Percentiles rank a stretch among this genome's conserved stretches.
phyloP scores from a whole-genome alignment of 2,888 invertebrate genomes.

The Apamea epomidion region DNA sequence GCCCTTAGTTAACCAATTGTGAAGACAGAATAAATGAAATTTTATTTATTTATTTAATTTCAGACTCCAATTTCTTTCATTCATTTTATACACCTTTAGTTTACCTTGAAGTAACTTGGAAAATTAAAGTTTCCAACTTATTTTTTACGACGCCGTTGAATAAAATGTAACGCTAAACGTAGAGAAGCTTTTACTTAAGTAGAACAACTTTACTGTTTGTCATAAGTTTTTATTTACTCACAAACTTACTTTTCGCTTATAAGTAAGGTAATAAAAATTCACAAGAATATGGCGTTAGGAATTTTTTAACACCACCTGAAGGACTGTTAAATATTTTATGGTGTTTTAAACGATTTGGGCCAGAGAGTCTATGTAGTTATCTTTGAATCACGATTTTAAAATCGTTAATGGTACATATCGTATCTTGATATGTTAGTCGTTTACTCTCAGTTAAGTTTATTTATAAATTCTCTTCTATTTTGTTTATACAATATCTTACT shows the following conservation, averaged over 20 bases:
- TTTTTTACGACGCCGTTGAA: slow-evolving; percentile 57
- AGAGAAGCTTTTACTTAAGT: slow-evolving; percentile 55
- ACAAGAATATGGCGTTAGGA: slow-evolving; percentile 49
- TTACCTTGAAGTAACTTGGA: slow-evolving; percentile 26
- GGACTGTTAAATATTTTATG: slow-evolving; percentile 55
- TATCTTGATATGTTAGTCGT: slow-evolving; percentile 22
- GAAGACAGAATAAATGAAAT: not conserved
- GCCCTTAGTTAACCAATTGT: not conserved
- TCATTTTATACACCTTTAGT: slow-evolving; percentile 36
- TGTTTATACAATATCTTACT: not conserved
- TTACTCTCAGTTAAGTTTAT: slow-evolving; percentile 1
- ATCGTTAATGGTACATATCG: slow-evolving; percentile 24
- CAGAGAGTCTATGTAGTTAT: slow-evolving; percentile 41
- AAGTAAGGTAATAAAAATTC: slow-evolving; percentile 61
- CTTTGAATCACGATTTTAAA: slow-evolving; percentile 37
- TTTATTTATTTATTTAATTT: not conserved
- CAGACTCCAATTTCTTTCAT: slow-evolving; percentile 3
- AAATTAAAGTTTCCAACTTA: slow-evolving; percentile 55
- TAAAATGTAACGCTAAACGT: slow-evolving; percentile 57
- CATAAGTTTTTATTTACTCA: slow-evolving; percentile 66
- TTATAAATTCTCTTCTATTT: not conserved
- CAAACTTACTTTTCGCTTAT: slow-evolving; percentile 62
- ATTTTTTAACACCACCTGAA: slow-evolving; percentile 44
- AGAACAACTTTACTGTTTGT: slow-evolving; percentile 55
- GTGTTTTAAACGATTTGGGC: slow-evolving; percentile 48